These are phyloP conservation scores for Heliconius hermathena DNA, from an alignment of 1,140 invertebrate genomes.

Conservation along the genomic window DNA sequence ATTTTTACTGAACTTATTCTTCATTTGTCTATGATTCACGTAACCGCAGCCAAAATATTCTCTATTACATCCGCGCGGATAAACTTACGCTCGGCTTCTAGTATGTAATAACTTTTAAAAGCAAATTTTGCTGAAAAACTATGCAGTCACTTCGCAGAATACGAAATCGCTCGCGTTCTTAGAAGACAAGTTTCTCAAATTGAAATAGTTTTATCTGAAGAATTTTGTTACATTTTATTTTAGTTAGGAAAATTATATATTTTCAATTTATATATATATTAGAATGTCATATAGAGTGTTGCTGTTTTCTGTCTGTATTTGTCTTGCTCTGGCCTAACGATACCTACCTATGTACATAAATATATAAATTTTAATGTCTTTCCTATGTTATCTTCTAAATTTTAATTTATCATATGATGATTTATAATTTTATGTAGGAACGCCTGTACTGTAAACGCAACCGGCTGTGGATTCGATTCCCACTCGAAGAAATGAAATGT, in stretches of 20 bases:
- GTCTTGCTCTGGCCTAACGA: no score
- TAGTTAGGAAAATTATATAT: slow-evolving; percentile 5
- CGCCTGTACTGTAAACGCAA: no score
- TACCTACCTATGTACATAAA: not conserved
- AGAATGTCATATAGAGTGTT: not conserved
- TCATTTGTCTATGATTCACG: not conserved
- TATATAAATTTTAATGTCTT: not conserved
- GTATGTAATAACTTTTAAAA: slow-evolving; percentile 11
- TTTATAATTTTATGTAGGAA: no score
- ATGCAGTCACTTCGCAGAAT: slow-evolving; percentile 10
- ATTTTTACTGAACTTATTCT: not conserved
- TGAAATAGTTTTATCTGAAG: slow-evolving; percentile 6
- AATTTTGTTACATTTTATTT: slow-evolving; percentile 8
- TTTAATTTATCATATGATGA: no score
- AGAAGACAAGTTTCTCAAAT: slow-evolving; percentile 14
- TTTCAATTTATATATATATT: not conserved
- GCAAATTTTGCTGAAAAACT: slow-evolving; percentile 15
- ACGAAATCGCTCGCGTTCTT: slow-evolving; percentile 11
- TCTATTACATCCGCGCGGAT: not conserved
- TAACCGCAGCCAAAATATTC: slow-evolving; percentile 5
- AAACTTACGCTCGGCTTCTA: slow-evolving; percentile 4
- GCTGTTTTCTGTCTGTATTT: no score
- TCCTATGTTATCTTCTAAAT: no score
- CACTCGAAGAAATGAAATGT: no score
- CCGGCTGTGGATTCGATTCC: no score